These are phyloP conservation scores for Paedocypris sp. DNA, from an alignment of 2,113 vertebrate species.

Conservation along the genomic window DNA sequence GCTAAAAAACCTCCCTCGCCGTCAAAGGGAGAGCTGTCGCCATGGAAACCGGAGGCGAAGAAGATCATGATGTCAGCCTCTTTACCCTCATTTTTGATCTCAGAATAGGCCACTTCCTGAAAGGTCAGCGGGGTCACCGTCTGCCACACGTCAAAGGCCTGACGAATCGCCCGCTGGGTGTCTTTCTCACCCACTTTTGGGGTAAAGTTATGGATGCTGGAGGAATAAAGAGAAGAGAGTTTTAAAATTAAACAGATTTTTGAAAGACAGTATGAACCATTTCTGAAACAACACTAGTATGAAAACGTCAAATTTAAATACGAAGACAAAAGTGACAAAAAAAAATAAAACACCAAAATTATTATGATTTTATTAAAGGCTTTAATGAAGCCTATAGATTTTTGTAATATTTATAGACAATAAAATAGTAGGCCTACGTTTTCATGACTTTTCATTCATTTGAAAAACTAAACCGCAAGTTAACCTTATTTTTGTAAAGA, in stretches of 20 bases:
- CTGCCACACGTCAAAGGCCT: conserved; percentile 98
- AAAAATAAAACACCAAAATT: not conserved
- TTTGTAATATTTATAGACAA: no score
- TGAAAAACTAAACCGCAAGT: no score
- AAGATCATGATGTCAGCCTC: conserved; percentile 99
- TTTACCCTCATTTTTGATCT: conserved; percentile 89
- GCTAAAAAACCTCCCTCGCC: conserved; percentile 95
- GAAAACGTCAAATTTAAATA: no score
- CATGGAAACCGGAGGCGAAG: conserved; percentile 97
- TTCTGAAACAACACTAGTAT: no score
- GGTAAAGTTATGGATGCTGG: conserved; percentile 94
- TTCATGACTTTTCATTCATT: no score
- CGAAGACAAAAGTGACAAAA: no score
- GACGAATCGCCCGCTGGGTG: conserved; percentile 86
- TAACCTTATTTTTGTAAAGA: no score
- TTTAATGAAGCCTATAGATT: no score
- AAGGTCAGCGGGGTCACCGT: conserved; percentile 90
- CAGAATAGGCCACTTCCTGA: conserved; percentile 90
- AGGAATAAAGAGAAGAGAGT: not conserved
- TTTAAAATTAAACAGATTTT: not conserved
- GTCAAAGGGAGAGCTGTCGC: conserved; percentile 94
- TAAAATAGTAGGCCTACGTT: no score
- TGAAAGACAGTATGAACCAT: not conserved
- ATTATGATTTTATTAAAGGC: no score
- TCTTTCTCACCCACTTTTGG: conserved; percentile 94